phyloP scores from a whole-genome alignment of 2,113 vertebrate genomes.

The Ciconia maguari region DNA sequence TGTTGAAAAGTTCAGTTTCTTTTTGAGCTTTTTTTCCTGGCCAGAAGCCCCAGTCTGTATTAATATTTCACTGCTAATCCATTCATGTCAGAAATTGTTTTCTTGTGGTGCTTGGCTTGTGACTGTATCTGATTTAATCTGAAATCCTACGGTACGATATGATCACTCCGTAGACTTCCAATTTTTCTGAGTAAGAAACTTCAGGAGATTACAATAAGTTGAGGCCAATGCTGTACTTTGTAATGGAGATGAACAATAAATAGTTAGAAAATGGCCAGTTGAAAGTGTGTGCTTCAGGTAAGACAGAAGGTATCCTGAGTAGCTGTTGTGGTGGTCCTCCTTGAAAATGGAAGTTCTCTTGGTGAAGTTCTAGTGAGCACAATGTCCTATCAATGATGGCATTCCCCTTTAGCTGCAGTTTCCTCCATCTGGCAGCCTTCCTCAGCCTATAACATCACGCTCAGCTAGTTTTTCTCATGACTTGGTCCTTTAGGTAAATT shows the following conservation, averaged over 20 bases:
- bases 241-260: neutral
- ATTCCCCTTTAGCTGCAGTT: neutral
- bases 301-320: neutral
- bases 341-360: neutral
- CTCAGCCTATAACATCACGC: neutral
- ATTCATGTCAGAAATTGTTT: neutral
- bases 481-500: neutral
- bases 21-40: neutral
- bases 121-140: neutral
- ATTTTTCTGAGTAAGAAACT: neutral
- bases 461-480: neutral
- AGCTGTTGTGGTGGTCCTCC: neutral
- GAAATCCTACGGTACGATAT: fast-evolving
- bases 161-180: fast-evolving
- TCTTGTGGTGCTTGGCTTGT: neutral
- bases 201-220: neutral
- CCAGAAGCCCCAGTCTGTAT: neutral
- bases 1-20: neutral
- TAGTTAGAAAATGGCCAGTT: neutral
- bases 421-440: neutral
- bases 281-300: neutral
- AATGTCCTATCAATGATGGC: neutral
- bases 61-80: neutral
- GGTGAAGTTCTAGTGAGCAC: neutral
- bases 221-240: neutral